These are phyloP conservation scores for Salticus scenicus DNA, from an alignment of 2,888 invertebrate genomes.

Conservation along the genomic window DNA sequence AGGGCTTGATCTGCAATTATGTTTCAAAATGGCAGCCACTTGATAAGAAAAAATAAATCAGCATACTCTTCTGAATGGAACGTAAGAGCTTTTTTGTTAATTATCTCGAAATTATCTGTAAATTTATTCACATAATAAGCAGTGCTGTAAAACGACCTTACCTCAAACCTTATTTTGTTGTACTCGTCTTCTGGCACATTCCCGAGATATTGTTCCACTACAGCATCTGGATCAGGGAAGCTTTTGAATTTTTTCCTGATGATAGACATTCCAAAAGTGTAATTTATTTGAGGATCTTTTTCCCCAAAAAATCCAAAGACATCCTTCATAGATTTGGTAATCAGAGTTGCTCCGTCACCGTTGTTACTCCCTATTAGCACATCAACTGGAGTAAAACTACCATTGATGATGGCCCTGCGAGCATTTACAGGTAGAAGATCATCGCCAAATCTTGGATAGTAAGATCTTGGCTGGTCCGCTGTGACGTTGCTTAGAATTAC, in stretches of 20 bases:
- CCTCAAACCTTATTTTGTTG: conserved; percentile 4
- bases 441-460: conserved; percentile 42
- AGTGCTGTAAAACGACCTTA: neutral
- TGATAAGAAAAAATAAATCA: no score
- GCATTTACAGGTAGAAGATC: conserved; percentile 18
- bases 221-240: neutral
- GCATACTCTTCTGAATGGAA: no score
- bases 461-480: neutral
- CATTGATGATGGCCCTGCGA: neutral
- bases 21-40: no score
- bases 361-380: conserved; percentile 53
- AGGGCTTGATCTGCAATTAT: no score
- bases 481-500: neutral
- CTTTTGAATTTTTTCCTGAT: neutral
- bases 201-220: conserved; percentile 16
- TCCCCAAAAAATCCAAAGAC: conserved; percentile 19
- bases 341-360: conserved; percentile 62
- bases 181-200: neutral
- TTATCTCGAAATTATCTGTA: no score
- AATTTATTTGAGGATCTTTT: neutral
- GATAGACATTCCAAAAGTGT: neutral
- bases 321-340: conserved; percentile 36
- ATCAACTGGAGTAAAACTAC: conserved; percentile 18
- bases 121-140: no score
- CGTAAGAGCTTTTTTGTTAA: no score